Conservation (phyloP, 2,113 vertebrate genomes). For the Corythaeola cristata region DNA sequence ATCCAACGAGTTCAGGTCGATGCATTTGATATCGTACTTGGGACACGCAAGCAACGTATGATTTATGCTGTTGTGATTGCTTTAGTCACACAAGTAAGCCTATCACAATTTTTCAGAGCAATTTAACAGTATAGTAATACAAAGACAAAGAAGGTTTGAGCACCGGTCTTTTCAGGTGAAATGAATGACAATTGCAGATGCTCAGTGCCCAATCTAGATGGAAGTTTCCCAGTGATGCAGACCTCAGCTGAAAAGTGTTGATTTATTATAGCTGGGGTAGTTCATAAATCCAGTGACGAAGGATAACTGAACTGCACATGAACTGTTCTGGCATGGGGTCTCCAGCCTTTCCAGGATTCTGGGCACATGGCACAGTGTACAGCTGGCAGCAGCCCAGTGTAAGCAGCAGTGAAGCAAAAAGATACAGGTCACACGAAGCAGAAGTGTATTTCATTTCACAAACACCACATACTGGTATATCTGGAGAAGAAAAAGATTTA, state of each 20-base stretch:
- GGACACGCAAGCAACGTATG: not conserved
- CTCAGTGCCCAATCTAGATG: not conserved
- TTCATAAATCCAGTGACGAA: not conserved
- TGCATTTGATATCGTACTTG: not conserved
- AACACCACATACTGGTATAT: not conserved
- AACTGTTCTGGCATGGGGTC: not conserved
- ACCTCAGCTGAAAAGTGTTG: not conserved
- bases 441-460: not conserved
- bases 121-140: not conserved
- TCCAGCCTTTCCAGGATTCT: not conserved
- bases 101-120: not conserved
- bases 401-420: not conserved
- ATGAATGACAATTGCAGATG: not conserved
- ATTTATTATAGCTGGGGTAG: not conserved
- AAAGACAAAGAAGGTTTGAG: not conserved
- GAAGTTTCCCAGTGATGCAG: not conserved
- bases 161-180: not conserved
- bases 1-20: not conserved
- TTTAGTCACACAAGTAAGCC: not conserved
- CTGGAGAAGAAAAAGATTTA: not conserved
- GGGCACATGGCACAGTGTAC: fast-evolving
- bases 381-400: not conserved
- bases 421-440: not conserved
- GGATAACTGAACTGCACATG: not conserved
- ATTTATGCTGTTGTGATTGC: not conserved